Base-by-base conservation (phyloP, 2,113 vertebrate species). In the Eulemur rufifrons region DNA sequence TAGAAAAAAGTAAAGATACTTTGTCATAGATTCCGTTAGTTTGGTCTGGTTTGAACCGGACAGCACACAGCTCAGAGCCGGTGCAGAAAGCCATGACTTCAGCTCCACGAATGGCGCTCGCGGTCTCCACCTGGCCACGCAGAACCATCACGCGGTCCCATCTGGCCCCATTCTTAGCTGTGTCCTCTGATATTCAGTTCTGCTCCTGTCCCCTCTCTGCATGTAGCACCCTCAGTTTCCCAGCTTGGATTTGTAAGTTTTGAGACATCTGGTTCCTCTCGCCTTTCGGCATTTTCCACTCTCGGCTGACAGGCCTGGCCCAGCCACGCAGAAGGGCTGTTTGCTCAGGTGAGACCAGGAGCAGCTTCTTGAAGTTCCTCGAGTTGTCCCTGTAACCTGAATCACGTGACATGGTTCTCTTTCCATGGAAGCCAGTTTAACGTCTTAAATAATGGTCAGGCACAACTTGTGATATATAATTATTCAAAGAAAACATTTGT, bases 401-500 rank as follows among this genome's bases (percentile, higher is more conserved):
- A 12, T 34, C 20, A 29, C 59, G 32, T 27, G 52, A 32, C 39
- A 27, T 9, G 25, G 61, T 18, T 85, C 66, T 64, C 8, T 78
- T 80, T 77, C 15, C 25, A 7, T 88, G 17, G 14, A 45, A 45
- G 77, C 68, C 59, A 18, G 18, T 20, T 59, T 81, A 52, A 93
- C 94, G 86, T 47, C 68, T 64, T 88, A 32, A 95, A 54, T 95
- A 92, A 92, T 23, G 68, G 29, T 17, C 18, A 84, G 81, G 6
- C 50, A 89, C 80, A 96, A 85, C 94, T 50, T 52, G 86, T 87
- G 74, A 81, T 32, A 14, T 25, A 92, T 56, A 56, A 56, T 56
- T 21, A 91, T 95, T 95, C 23, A 87, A 71, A 95, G 77, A 59
- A n/a, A 82, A 96, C 82, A 82, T 96, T 96, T 89, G 37, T 95